Percentiles rank a stretch among this genome's conserved stretches.
Conservation (phyloP, 2,113 vertebrate genomes). For the Stegostoma tigrinum region DNA sequence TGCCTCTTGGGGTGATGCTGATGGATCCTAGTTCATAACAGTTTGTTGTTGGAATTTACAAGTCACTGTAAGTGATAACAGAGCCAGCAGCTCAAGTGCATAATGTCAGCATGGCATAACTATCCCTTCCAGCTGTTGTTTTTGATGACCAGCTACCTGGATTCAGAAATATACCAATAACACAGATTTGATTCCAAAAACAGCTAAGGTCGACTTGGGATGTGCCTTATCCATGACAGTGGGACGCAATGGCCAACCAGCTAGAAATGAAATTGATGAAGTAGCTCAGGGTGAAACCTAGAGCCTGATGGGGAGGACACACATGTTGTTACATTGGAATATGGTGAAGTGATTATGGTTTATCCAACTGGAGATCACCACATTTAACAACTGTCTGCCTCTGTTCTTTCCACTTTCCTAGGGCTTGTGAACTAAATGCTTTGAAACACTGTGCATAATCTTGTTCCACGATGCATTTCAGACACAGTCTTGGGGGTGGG, state of each 20-base stretch:
- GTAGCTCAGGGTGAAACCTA: no score
- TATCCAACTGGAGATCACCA: not conserved
- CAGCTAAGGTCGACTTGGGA: not conserved
- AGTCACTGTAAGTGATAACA: not conserved
- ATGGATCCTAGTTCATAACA: not conserved
- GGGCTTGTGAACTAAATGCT: not conserved
- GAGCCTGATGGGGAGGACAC: no score
- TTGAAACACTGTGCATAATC: not conserved
- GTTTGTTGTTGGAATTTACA: not conserved
- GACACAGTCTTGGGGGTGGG: not conserved
- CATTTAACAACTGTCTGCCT: not conserved
- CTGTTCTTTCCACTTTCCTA: not conserved
- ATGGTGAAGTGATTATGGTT: not conserved
- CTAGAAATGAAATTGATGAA: no score
- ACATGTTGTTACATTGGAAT: not conserved
- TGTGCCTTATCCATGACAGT: not conserved
- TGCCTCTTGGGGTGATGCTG: not conserved
- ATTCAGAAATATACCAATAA: not conserved
- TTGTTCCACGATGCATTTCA: not conserved
- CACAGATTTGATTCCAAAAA: not conserved
- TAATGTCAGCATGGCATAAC: not conserved
- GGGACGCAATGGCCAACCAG: no score
- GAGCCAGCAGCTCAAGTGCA: not conserved
- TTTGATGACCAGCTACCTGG: not conserved
- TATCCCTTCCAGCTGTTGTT: not conserved